Conservation (phyloP, 2,113 vertebrate species). For the Aramus guarauna region DNA sequence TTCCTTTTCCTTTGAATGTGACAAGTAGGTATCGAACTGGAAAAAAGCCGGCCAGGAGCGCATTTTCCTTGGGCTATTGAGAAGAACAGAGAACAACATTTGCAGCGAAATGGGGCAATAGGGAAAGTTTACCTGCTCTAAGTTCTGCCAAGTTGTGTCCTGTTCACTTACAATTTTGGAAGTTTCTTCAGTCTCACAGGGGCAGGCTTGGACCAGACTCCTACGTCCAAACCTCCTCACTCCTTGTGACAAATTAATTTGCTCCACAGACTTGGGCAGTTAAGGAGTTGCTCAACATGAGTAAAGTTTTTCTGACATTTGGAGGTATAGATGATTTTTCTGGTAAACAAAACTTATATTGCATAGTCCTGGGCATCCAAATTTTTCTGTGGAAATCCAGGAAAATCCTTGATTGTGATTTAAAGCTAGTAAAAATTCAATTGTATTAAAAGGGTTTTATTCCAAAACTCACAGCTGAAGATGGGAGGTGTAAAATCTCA, state of each 20-base stretch:
- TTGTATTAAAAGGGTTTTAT: background rate
- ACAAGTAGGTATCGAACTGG: background rate
- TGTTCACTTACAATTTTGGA: background rate
- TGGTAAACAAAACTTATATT: background rate
- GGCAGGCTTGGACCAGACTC: background rate
- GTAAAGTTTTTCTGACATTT: background rate
- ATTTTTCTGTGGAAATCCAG: background rate
- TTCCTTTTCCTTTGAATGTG: background rate
- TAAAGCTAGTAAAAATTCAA: background rate
- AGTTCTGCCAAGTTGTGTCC: background rate
- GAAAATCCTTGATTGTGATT: background rate
- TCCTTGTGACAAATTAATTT: background rate
- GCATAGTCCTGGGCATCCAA: background rate
- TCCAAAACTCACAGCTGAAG: background rate
- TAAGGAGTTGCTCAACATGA: background rate
- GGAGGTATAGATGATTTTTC: background rate
- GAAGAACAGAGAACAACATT: background rate
- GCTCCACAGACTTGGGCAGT: background rate
- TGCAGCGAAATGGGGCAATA: background rate
- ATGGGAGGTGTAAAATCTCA: background rate
- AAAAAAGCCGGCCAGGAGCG: background rate
- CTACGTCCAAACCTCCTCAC: background rate
- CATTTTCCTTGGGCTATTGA: fast-evolving
- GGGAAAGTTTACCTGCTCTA: background rate
- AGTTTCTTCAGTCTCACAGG: background rate